phyloP scores from a whole-genome alignment of 2,888 invertebrate species.

The Melipona bicolor region DNA sequence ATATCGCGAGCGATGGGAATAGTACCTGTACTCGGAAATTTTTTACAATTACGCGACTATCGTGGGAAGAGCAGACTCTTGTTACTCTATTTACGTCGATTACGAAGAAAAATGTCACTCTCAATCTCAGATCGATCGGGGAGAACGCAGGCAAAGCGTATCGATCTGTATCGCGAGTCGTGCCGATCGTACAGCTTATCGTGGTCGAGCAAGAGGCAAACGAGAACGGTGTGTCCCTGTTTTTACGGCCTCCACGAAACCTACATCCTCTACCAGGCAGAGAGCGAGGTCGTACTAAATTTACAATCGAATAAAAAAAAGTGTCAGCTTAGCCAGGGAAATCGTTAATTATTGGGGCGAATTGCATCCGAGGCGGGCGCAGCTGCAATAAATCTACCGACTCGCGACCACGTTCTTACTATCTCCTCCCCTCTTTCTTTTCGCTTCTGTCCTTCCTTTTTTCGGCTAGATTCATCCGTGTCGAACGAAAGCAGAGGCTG shows the following conservation, averaged over 20 bases:
- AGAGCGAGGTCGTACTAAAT: slow-evolving; percentile 34
- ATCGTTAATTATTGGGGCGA: slow-evolving; percentile 52
- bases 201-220: slow-evolving; percentile 10
- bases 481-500: neutral
- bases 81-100: neutral
- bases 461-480: neutral
- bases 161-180: slow-evolving; percentile 23
- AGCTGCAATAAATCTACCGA: slow-evolving; percentile 4
- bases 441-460: neutral
- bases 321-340: slow-evolving; percentile 36
- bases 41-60: neutral
- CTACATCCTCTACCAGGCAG: slow-evolving; percentile 24
- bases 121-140: neutral
- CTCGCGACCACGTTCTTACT: neutral
- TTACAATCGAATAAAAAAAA: slow-evolving; percentile 49
- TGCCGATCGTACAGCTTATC: neutral
- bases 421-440: neutral
- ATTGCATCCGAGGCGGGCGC: slow-evolving; percentile 27
- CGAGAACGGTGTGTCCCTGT: slow-evolving; percentile 43
- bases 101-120: neutral
- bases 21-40: no score
- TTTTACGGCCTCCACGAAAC: slow-evolving; percentile 13
- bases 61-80: neutral
- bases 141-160: neutral
- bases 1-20: no score